phyloP scores from a whole-genome alignment of 2,888 invertebrate species.

The Venustoraphidia nigricollis region DNA sequence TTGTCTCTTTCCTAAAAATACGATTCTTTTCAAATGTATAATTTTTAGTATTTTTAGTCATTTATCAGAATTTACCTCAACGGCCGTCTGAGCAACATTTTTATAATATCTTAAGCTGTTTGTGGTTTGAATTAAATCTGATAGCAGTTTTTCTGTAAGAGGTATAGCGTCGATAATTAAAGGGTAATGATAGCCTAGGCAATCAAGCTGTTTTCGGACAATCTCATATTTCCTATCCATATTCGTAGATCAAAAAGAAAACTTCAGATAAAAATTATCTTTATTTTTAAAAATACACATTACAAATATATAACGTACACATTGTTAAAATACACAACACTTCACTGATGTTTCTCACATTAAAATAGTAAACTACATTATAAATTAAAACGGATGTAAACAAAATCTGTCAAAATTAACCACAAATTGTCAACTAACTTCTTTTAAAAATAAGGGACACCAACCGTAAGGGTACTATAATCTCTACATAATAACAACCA shows the following conservation, averaged over 20 bases:
- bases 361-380: no score
- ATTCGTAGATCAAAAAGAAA: constrained; percentile 6
- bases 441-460: no score
- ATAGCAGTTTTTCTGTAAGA: constrained; percentile 62
- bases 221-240: constrained; percentile 21
- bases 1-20: constrained; percentile 47
- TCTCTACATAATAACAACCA: no score
- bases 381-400: no score
- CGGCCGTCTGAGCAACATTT: constrained; percentile 51
- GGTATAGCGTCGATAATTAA: constrained; percentile 63
- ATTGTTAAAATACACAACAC: no score
- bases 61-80: constrained; percentile 32
- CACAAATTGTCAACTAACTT: no score
- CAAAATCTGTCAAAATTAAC: no score
- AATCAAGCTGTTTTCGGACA: constrained; percentile 56
- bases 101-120: constrained; percentile 74
- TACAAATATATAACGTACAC: no score
- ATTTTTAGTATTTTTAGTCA: neutral
- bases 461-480: no score
- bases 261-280: neutral
- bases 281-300: no score
- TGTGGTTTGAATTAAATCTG: constrained; percentile 77
- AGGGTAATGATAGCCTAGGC: constrained; percentile 65
- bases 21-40: constrained; percentile 5
- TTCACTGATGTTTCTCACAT: no score